These are phyloP conservation scores for Slavum lentiscoides DNA, from an alignment of 2,888 invertebrate species.

Conservation along the genomic window DNA sequence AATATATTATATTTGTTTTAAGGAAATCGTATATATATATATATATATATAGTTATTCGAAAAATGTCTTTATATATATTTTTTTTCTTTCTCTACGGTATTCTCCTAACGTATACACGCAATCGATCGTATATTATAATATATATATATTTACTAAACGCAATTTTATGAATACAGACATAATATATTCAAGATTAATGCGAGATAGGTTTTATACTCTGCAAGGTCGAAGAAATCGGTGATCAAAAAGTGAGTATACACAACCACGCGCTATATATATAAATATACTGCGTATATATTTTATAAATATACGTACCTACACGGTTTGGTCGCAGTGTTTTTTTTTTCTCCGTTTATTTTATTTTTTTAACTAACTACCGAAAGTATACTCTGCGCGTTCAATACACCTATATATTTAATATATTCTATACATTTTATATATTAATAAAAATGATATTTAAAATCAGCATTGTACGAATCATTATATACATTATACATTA, in stretches of 20 bases:
- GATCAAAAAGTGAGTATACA: background rate
- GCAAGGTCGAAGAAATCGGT: slow-evolving; percentile 40
- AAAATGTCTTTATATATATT: too few relatives aligned
- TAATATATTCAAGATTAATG: slow-evolving; percentile 8
- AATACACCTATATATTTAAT: too few relatives aligned
- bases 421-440: background rate
- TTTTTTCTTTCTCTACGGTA: background rate
- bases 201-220: background rate
- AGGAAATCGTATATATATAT: too few relatives aligned
- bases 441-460: too few relatives aligned
- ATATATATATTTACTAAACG: slow-evolving; percentile 9
- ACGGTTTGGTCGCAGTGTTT: background rate
- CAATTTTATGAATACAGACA: background rate
- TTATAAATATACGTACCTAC: background rate
- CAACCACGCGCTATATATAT: too few relatives aligned
- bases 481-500: too few relatives aligned
- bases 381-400: too few relatives aligned
- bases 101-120: background rate
- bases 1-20: too few relatives aligned
- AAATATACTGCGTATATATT: background rate
- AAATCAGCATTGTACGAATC: too few relatives aligned
- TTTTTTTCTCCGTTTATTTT: too few relatives aligned
- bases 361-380: too few relatives aligned
- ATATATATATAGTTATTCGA: too few relatives aligned
- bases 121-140: background rate